These are phyloP conservation scores for Platycheirus rosarum DNA, from an alignment of 2,888 invertebrate species.

Conservation along the genomic window DNA sequence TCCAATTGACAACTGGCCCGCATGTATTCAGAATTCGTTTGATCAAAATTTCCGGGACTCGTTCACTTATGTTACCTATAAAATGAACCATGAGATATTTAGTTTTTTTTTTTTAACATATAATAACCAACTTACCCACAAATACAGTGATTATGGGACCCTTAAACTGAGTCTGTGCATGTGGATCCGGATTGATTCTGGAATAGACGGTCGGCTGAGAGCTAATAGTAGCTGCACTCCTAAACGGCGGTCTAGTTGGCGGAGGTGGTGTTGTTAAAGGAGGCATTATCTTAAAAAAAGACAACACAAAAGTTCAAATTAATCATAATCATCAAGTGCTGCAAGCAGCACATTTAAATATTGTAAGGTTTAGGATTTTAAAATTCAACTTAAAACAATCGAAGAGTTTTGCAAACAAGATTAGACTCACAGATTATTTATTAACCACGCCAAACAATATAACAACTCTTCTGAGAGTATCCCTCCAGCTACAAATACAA, in stretches of 20 bases:
- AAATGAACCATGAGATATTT: too few relatives aligned
- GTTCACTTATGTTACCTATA: constrained; percentile 93
- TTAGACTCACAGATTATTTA: constrained; percentile 55
- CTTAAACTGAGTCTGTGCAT: constrained; percentile 82
- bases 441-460: constrained; percentile 44
- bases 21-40: constrained; percentile 95
- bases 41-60: constrained; percentile 97
- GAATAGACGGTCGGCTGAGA: constrained; percentile 82
- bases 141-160: constrained; percentile 98
- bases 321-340: neutral
- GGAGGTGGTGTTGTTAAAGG: constrained; percentile 82
- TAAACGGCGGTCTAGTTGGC: constrained; percentile 81
- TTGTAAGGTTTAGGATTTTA: too few relatives aligned
- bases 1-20: constrained; percentile 98
- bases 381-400: too few relatives aligned
- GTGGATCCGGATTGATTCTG: constrained; percentile 79
- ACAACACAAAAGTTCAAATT: constrained; percentile 51
- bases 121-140: constrained; percentile 92
- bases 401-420: too few relatives aligned
- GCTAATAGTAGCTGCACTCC: constrained; percentile 83
- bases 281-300: constrained; percentile 84
- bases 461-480: constrained; percentile 18
- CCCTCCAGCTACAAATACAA: constrained; percentile 24
- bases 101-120: too few relatives aligned
- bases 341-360: too few relatives aligned